Percentiles rank a stretch among this genome's conserved stretches.
These are phyloP conservation scores for Nansenia antarctica DNA, from an alignment of 2,113 vertebrate genomes.

Conservation along the genomic window DNA sequence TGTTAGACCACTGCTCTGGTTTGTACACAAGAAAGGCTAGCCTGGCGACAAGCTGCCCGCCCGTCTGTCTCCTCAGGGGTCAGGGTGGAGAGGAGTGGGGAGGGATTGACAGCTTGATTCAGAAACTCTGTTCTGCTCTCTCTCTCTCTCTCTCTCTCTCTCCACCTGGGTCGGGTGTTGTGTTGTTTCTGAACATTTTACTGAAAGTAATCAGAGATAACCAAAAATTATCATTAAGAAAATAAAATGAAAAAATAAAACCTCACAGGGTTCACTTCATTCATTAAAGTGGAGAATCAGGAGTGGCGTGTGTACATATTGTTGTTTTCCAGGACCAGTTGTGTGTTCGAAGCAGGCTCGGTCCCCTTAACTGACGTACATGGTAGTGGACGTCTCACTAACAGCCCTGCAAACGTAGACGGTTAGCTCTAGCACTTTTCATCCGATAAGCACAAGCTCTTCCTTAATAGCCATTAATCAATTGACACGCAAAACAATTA, in stretches of 20 bases:
- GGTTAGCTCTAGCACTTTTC: slow-evolving; percentile 70
- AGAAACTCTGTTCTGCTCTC: neutral
- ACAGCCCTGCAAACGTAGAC: slow-evolving; percentile 25
- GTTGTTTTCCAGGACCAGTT: slow-evolving; percentile 34
- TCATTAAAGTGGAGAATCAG: slow-evolving; percentile 30
- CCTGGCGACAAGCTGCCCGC: slow-evolving; percentile 12
- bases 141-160: slow-evolving; percentile 2
- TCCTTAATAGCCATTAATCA: slow-evolving; percentile 53
- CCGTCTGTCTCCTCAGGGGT: slow-evolving; percentile 35
- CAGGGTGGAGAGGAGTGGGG: slow-evolving; percentile 1
- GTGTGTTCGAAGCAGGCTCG: slow-evolving; percentile 1
- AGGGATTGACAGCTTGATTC: slow-evolving; percentile 36
- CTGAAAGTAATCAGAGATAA: slow-evolving; percentile 50
- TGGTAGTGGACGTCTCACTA: slow-evolving; percentile 28
- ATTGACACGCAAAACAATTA: slow-evolving; percentile 33
- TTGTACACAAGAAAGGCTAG: neutral
- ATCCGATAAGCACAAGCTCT: too few species aligned
- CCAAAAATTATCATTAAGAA: slow-evolving; percentile 56
- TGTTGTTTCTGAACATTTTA: slow-evolving; percentile 49
- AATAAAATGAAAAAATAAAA: too few species aligned
- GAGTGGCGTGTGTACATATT: slow-evolving; percentile 45
- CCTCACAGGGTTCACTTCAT: slow-evolving; percentile 60
- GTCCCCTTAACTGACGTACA: slow-evolving; percentile 22
- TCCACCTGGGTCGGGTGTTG: slow-evolving; percentile 16
- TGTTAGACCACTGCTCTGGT: neutral